Percentiles rank a stretch among this genome's conserved stretches.
Evolutionary conservation across 2,888 invertebrate genomes (phyloP).

Genomic region (Chaetogeoica ovagalla): DNA sequence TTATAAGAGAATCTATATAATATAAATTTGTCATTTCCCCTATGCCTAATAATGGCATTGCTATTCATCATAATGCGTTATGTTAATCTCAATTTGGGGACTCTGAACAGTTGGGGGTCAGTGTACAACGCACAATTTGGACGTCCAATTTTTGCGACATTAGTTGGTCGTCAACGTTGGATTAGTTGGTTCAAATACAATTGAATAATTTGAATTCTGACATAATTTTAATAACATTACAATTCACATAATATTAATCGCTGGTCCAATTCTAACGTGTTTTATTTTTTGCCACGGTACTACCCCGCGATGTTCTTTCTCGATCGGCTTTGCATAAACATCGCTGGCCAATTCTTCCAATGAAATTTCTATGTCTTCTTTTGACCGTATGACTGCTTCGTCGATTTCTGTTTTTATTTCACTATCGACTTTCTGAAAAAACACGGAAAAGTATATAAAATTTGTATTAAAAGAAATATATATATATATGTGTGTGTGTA

Average conservation of each 20-base stretch:
- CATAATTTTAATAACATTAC: not conserved
- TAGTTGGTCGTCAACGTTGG: too few species aligned
- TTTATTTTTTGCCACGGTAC: conserved; percentile 55
- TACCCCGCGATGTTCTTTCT: conserved; percentile 54
- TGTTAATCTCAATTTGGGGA: too few species aligned
- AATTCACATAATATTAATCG: not conserved
- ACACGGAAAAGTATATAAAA: not conserved
- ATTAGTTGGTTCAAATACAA: too few species aligned
- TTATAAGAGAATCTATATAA: too few species aligned
- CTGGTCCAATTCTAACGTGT: conserved; percentile 53
- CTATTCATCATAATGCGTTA: too few species aligned
- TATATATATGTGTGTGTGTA: not conserved
- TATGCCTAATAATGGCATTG: too few species aligned
- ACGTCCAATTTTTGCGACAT: too few species aligned
- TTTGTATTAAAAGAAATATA: not conserved
- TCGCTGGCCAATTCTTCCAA: conserved; percentile 77
- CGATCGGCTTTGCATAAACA: conserved; percentile 55
- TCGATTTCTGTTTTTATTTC: conserved; percentile 84
- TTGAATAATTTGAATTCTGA: not conserved
- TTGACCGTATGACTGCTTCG: conserved; percentile 76
- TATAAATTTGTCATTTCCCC: too few species aligned
- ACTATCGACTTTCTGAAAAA: conserved; percentile 74
- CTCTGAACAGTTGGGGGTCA: too few species aligned
- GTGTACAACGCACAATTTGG: too few species aligned
- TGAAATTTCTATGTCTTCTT: conserved; percentile 76